Evolutionary conservation across 2,888 invertebrate genomes (phyloP), one percentile per base, ranked within the genome.

Genomic region (Hypercompe scribonia): DNA sequence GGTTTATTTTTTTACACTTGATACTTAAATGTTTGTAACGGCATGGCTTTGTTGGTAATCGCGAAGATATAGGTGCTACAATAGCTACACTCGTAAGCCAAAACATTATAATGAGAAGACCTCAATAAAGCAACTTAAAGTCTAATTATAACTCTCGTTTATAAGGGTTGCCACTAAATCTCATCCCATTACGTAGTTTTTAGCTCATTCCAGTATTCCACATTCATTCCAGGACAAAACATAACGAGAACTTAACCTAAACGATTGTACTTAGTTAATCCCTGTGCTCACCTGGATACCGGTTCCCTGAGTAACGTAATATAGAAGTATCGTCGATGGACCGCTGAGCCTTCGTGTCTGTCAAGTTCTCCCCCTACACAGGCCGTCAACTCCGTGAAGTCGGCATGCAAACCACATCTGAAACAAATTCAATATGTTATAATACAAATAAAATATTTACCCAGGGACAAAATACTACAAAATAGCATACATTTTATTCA

Each of bases 291-390:
- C 92, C 97, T 97, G 72, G 98, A 97, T 64, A 99, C 97, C 0
- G 99, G 99, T 89, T 99, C 99, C 78, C 99, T 96, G 68, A 99
- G 96, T 80, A 99, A 96, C 10, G 99, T 99, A 83, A 99, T 98
- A 96, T 99, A 99, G 95, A 99, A 99, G 94, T 99, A 99, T 87
- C 99, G 97, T 87, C 98, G 96, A 88, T 97, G 97, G 2, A 97
- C 97, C 15, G 97, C 96, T 73, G 97, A 97, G 10, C 98, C 98
- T 93, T 99, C 99, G 89, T 98, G 97, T 91, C 98, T 97, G 92
- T 99, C 98, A 89, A 99, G 96, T 88, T 98, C 98, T 39, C 97
- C 97, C 89, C 99, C 98, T 61, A 99, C 99, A 93, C 99, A 99
- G 42, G 95, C 96, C 18, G 98, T 99, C 82, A 99, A 94, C 95